Evolutionary conservation across 2,888 invertebrate genomes (phyloP).

Genomic region (Orthosia gothica): DNA sequence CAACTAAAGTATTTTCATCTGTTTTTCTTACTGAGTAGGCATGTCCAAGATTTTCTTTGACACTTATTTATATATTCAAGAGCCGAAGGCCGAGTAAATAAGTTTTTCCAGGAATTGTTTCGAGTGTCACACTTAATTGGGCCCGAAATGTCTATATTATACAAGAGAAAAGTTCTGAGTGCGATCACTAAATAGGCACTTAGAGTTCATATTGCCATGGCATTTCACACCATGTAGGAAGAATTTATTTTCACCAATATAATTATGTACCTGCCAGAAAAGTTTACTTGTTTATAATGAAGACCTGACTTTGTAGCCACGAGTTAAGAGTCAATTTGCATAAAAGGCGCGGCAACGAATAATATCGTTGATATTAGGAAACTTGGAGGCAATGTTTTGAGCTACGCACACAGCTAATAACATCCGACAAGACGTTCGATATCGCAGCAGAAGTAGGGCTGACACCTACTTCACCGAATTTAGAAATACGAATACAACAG

Average conservation of each 20-base stretch:
- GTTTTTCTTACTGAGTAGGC: conserved; percentile 64
- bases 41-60: conserved; percentile 50
- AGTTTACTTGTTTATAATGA: conserved; percentile 75
- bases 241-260: conserved; percentile 27
- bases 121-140: conserved; percentile 22
- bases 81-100: conserved; percentile 8
- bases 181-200: not conserved
- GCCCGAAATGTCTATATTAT: conserved; percentile 2
- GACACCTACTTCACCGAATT: conserved; percentile 35
- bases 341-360: conserved; percentile 80
- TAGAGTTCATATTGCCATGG: not conserved
- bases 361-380: conserved; percentile 85
- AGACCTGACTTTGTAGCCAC: conserved; percentile 69
- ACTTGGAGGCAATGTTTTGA: conserved; percentile 82
- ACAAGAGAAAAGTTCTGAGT: not conserved
- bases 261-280: conserved; percentile 65
- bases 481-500: not conserved
- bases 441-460: conserved; percentile 76
- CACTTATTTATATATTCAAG: conserved; percentile 49
- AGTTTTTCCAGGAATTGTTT: conserved; percentile 8
- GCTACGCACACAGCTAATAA: conserved; percentile 79
- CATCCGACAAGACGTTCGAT: conserved; percentile 78
- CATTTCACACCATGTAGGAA: conserved; percentile 26
- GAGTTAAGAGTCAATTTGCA: conserved; percentile 76
- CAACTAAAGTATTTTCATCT: conserved; percentile 74